Conservation (phyloP, 2,888 invertebrate genomes). For the Autographa gamma region DNA sequence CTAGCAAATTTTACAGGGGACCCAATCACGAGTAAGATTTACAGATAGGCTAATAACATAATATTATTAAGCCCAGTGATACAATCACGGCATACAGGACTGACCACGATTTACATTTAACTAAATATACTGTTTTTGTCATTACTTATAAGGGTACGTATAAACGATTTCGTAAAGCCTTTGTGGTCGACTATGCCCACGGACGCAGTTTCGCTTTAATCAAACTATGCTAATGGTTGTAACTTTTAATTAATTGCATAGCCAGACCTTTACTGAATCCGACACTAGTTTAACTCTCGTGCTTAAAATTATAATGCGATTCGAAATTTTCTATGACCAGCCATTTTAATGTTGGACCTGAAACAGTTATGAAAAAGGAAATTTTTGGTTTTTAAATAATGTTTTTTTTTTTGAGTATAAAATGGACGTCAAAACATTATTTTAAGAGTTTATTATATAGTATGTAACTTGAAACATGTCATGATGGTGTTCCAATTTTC, state of each 20-base stretch:
- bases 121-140: background rate
- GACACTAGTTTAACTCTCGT: constrained; percentile 30
- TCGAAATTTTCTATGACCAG: background rate
- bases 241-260: constrained; percentile 70
- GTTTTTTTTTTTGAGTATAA: no score
- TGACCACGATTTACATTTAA: background rate
- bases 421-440: no score
- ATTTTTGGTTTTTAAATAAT: constrained; percentile 14
- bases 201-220: constrained; percentile 33
- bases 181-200: constrained; percentile 13
- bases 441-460: no score
- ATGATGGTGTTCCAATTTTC: constrained; percentile 21
- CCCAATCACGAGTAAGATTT: no score
- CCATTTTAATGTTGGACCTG: constrained; percentile 13
- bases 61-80: background rate
- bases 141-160: constrained; percentile 5
- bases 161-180: constrained; percentile 23
- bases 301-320: constrained; percentile 23
- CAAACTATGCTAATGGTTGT: constrained; percentile 59
- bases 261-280: constrained; percentile 36
- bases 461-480: constrained; percentile 17
- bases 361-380: constrained; percentile 32
- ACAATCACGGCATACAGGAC: no score
- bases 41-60: no score
- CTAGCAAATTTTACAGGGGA: no score